Base-by-base conservation (phyloP, 1,140 invertebrate genomes). In the Rhopalosiphum maidis region DNA sequence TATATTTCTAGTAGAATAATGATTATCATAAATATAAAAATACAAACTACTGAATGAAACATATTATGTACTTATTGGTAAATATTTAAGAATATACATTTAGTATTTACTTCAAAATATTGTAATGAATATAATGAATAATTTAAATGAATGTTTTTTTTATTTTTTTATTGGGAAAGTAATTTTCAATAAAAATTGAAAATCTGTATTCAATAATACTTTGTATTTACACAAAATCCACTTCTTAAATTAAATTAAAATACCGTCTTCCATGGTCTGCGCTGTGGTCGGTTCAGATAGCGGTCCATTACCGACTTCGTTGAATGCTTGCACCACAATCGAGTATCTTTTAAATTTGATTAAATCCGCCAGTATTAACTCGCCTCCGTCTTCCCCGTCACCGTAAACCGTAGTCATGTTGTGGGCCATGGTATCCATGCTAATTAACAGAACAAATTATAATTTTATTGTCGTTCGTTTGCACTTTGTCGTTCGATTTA, bases 281-380 rank as follows among this genome's bases (percentile, higher is more conserved):
- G 97, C 97, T 0, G 96, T 96, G 0, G 97, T 96, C 83, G 97
- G 96, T 89, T 97, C 97, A 1, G 97, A 97, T 0, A 97, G 95
- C 7, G 98, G 98, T 48, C 98, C 98, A 4, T 97, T 96, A 23
- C 98, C 98, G 89, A 98, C 96, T 94, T 97, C 96, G 95, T 99
- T 99, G 95, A 97, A 98, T 2, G 98, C 97, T 95, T 98, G 97
- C 82, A 98, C 97, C 54, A 98, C 97, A 25, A 98, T 96, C 6
- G 96, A 96, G 94, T 98, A 98, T 93, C 97, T 96, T 0, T 97
- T 97, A 94, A 97, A 98, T 94, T 98, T 98, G 88, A 96, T 95
- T 54, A 98, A 95, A 35, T 96, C 97, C 23, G 96, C 96, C 11
- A 97, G 95, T 68, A 97, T 95, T 37, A 97, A 94, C 95, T 97